Base-by-base conservation (phyloP, 2,888 invertebrate genomes). In the Endomychus coccineus region DNA sequence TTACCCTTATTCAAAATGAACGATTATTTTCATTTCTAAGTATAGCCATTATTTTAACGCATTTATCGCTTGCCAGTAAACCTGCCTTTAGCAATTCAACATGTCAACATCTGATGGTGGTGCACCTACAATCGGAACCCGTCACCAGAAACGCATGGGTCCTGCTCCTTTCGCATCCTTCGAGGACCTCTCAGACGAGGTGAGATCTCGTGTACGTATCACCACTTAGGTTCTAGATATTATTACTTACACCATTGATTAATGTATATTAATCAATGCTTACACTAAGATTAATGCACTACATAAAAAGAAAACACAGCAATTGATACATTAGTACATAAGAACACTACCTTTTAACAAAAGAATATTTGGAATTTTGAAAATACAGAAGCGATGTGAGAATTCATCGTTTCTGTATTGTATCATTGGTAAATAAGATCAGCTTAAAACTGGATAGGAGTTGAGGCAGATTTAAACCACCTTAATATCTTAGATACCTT, bases 91-190 rank as follows among this genome's bases (percentile, higher is more conserved):
- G 51, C 51, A 44, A 39, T 48, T 28, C 53, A 42, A 44, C 49
- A 59, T 58, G 58, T 56, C 58, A 53, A 49, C 56, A 48, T 51
- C 58, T 48, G n/a, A n/a, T n/a, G 58, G 55, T 51, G 48, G 50
- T 45, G 45, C 52, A 36, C 48, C 52, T 36, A 50, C 49, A 44
- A 49, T 46, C 27, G 31, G 28, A 27, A 33, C 27, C 48, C 53
- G 59, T 43, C 56, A 56, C 40, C 84, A 84, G 71, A 77, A 80
- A 71, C 82, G 86, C 68, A 82, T 86, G 73, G 90, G 90, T 63
- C 88, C 89, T 62, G 91, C 91, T 59, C 91, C 91, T 62, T 85
- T 91, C 68, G 91, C 91, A 64, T 91, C 90, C 58, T 88, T 91
- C 71, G 91, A 91, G 74, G 87, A 87, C 74, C 76, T 80, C 65